These are phyloP conservation scores for Sussaba pulchella DNA, from an alignment of 2,888 invertebrate genomes.

Conservation along the genomic window DNA sequence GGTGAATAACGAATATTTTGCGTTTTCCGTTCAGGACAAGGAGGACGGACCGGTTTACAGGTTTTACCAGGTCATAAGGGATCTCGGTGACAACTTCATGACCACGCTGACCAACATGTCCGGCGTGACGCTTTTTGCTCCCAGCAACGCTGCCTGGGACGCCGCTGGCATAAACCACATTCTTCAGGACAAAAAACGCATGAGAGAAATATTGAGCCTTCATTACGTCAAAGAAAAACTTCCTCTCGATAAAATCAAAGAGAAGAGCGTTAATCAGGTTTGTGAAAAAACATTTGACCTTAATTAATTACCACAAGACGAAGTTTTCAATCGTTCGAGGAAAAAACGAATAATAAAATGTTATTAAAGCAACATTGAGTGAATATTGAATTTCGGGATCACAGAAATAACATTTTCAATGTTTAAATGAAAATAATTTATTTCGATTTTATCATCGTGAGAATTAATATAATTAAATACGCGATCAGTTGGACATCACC, in stretches of 20 bases:
- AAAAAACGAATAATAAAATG: not conserved
- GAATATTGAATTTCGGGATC: not conserved
- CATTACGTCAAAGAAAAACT: constrained; percentile 92
- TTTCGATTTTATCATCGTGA: not conserved
- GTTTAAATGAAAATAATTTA: not conserved
- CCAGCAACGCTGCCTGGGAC: constrained; percentile 94
- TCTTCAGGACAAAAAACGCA: constrained; percentile 87
- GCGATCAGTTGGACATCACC: not conserved
- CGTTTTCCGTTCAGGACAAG: constrained; percentile 86
- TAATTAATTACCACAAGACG: not conserved
- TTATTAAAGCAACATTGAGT: not conserved
- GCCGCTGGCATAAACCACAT: constrained; percentile 90
- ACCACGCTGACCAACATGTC: constrained; percentile 89
- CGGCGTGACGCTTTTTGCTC: constrained; percentile 94
- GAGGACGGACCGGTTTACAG: constrained; percentile 91
- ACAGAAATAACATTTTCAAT: not conserved
- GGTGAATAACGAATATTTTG: constrained; percentile 22
- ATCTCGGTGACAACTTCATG: constrained; percentile 91
- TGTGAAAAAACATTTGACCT: constrained; percentile 72
- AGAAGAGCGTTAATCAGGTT: constrained; percentile 90
- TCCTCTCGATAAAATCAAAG: constrained; percentile 90
- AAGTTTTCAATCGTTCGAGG: not conserved
- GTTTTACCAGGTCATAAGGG: constrained; percentile 93
- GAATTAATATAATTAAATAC: not conserved
- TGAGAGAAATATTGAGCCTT: constrained; percentile 92